Evolutionary conservation across 2,113 vertebrate species (phyloP).

Genomic region (Stegostoma tigrinum): DNA sequence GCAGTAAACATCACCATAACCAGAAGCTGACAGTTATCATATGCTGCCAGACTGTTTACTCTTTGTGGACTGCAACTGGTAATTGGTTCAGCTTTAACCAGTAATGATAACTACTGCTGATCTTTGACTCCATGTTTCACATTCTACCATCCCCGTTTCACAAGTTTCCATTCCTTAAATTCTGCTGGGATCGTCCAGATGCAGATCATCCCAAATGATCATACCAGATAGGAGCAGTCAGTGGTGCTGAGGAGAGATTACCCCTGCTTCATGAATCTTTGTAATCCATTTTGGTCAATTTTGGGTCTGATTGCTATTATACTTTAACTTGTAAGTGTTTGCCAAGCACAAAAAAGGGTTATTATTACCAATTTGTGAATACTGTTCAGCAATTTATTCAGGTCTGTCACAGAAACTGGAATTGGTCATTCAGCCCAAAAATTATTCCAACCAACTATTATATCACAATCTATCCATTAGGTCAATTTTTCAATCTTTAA

Average conservation of each 20-base stretch:
- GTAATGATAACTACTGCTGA: conserved; percentile 7
- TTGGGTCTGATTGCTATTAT: not conserved
- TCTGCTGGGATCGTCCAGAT: not conserved
- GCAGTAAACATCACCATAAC: not conserved
- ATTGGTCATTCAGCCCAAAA: not conserved
- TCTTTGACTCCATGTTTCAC: not conserved
- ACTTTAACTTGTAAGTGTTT: not conserved
- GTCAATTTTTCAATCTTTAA: not conserved
- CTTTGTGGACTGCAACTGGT: not conserved
- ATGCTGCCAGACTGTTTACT: not conserved
- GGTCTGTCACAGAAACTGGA: not conserved
- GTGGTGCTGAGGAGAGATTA: not conserved
- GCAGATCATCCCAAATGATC: not conserved
- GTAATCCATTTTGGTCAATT: not conserved
- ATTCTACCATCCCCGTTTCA: not conserved
- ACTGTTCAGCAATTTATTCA: not conserved
- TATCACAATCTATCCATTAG: not conserved
- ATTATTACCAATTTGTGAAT: not conserved
- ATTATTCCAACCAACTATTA: not conserved
- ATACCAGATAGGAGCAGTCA: not conserved
- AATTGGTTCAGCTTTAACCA: conserved; percentile 7
- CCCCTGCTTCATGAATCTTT: not conserved
- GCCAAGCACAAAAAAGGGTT: not conserved
- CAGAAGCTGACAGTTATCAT: not conserved
- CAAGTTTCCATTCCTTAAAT: not conserved